phyloP scores from a whole-genome alignment of 2,797 vertebrate genomes.

The Nothura maculosa region DNA sequence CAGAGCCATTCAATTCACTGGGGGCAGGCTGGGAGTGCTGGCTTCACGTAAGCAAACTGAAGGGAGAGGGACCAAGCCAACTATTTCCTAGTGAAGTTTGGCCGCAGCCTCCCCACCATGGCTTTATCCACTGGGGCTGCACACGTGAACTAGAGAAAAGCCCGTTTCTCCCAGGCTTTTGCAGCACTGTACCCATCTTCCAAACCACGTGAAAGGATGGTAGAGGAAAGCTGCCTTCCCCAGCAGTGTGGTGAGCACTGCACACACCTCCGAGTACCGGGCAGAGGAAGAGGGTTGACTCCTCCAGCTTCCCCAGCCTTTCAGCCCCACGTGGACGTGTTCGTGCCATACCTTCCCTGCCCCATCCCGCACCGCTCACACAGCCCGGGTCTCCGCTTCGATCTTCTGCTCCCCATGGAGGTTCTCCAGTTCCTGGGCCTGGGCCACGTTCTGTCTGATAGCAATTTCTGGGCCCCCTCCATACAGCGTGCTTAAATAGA shows the following conservation, averaged over 20 bases:
- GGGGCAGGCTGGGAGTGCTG: background rate
- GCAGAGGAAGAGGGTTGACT: fast-evolving
- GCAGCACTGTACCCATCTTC: background rate
- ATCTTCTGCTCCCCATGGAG: conserved; percentile 95
- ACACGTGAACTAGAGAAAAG: background rate
- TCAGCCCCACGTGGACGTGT: fast-evolving
- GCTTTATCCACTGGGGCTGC: background rate
- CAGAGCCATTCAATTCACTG: background rate
- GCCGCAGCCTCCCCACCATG: background rate
- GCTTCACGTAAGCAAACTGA: background rate
- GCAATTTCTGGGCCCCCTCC: conserved; percentile 95
- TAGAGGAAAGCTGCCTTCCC: background rate
- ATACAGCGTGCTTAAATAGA: conserved; percentile 91
- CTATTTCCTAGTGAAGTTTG: background rate
- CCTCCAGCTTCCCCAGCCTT: background rate
- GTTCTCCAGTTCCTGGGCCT: conserved; percentile 83
- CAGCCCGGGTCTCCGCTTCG: conserved; percentile 93
- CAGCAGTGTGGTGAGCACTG: background rate
- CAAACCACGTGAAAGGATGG: background rate
- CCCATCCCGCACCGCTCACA: conserved; percentile 77
- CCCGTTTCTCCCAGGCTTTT: background rate
- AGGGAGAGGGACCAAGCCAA: background rate
- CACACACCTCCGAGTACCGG: background rate
- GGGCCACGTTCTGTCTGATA: conserved; percentile 90
- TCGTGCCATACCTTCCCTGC: background rate